Evolutionary conservation across 2,113 vertebrate genomes (phyloP).

Genomic region (Salvelinus namaycush): DNA sequence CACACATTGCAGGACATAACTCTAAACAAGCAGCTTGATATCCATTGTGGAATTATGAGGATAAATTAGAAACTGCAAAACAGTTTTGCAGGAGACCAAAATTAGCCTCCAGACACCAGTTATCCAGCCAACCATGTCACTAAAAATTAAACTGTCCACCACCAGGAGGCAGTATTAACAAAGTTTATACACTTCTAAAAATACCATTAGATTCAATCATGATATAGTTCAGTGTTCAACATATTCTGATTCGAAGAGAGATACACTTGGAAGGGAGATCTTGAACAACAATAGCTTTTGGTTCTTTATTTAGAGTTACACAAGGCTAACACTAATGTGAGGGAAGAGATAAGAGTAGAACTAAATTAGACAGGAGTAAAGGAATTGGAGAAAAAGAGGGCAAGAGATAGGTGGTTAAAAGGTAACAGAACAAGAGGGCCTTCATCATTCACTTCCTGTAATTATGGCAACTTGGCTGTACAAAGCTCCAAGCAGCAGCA

Average conservation of each 20-base stretch:
- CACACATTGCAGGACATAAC: too few relatives aligned
- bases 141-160: constrained; percentile 24
- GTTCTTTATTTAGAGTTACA: background rate
- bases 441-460: constrained; percentile 55
- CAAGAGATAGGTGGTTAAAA: background rate
- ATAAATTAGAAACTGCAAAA: too few relatives aligned
- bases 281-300: background rate
- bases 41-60: too few relatives aligned
- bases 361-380: constrained; percentile 12
- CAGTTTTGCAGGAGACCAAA: too few relatives aligned
- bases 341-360: background rate
- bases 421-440: constrained; percentile 8
- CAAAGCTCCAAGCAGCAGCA: constrained; percentile 47
- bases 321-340: background rate
- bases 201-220: constrained; percentile 66
- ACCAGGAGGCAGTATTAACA: constrained; percentile 68
- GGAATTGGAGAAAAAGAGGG: constrained; percentile 5
- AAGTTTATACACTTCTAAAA: constrained; percentile 19
- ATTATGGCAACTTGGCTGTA: constrained; percentile 62
- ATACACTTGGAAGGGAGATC: background rate
- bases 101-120: too few relatives aligned
- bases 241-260: background rate
- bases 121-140: too few relatives aligned
- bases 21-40: too few relatives aligned
- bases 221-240: background rate